Conservation (phyloP, 64 coral and sea anemone genomes). For the Dendrophyllia cribrosa region DNA sequence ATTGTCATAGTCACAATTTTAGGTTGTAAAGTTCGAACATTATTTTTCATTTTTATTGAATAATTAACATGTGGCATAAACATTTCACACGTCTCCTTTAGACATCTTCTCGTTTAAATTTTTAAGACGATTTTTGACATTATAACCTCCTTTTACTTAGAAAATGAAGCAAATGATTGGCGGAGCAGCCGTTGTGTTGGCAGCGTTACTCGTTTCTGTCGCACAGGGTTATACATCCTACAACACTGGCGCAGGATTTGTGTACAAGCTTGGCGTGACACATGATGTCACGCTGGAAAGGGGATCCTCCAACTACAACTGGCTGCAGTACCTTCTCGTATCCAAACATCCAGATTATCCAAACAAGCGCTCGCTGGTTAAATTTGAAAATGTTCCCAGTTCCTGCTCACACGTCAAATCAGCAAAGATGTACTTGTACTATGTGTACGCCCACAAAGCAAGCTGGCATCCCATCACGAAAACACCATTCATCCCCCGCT, state of each 20-base stretch:
- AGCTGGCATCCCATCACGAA: conserved; percentile 35
- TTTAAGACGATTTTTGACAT: no score
- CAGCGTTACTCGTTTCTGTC: not conserved
- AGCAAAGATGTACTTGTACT: conserved; percentile 88
- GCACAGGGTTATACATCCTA: not conserved
- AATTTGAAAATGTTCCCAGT: conserved; percentile 61
- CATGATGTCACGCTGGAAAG: conserved; percentile 71
- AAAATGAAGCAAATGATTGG: no score
- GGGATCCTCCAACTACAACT: conserved; percentile 4
- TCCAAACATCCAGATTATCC: conserved; percentile 29
- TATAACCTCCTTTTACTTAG: no score
- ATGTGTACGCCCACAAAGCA: conserved; percentile 72
- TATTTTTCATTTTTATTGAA: no score
- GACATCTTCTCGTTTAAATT: no score
- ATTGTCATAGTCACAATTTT: no score
- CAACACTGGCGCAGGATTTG: conserved; percentile 28
- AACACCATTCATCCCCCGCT: conserved; percentile 46
- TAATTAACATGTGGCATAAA: no score
- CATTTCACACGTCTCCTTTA: no score
- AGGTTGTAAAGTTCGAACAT: no score
- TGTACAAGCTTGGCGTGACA: conserved; percentile 44
- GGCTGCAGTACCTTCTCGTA: conserved; percentile 34
- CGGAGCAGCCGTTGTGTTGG: not conserved
- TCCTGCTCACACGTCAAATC: conserved; percentile 34
- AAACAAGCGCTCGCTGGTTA: conserved; percentile 69